Evolutionary conservation across 1,140 invertebrate genomes (phyloP), one percentile per base, ranked within the genome.

Genomic region (Nasonia longicornis): DNA sequence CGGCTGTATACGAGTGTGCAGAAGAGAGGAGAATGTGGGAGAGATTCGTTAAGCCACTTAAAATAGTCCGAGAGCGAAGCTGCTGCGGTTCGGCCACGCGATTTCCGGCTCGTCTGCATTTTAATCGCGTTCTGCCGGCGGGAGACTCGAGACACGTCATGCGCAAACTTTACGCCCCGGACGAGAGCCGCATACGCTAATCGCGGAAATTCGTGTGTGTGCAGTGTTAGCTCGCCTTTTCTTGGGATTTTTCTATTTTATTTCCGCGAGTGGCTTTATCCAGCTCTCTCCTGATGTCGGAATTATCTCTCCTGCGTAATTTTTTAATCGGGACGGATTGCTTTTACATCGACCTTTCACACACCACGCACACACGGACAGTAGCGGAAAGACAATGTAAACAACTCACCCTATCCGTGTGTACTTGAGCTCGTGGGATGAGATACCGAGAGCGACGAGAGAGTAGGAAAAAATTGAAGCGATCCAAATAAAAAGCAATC

Each of bases 1-100:
- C 16, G 6, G 20, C 1, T 12, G 26, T 14, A 11, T 48, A 11
- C 10, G 45, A 16, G 45, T 42, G 38, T 42, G 38, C 10, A 58
- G 6, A 3, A 20, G 52, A 16, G 63, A 10, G 42, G 42, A 22
- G 42, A 22, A 48, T 64, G 52, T 16, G 38, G 78, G 77, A 26
- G 77, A 26, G 26, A 80, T 80, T 80, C 42, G 79, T 75, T 80
- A 80, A 74, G 64, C 79, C 79, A 80, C 71, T 80, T 80, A 80
- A 80, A 80, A 80, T 58, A 63, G 58, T 35, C 38, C 48, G 48
- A 71, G 67, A 66, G 64, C 4, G 71, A 20, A 22, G 71, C 38
- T 70, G 38, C 66, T 64, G 42, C 76, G 38, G 75, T 77, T 48
- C 63, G 75, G n/a, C 76, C 3, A 31, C 29, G 3, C 70, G 78